phyloP scores from a whole-genome alignment of 2,797 vertebrate genomes.

The Urosaurus nigricauda region DNA sequence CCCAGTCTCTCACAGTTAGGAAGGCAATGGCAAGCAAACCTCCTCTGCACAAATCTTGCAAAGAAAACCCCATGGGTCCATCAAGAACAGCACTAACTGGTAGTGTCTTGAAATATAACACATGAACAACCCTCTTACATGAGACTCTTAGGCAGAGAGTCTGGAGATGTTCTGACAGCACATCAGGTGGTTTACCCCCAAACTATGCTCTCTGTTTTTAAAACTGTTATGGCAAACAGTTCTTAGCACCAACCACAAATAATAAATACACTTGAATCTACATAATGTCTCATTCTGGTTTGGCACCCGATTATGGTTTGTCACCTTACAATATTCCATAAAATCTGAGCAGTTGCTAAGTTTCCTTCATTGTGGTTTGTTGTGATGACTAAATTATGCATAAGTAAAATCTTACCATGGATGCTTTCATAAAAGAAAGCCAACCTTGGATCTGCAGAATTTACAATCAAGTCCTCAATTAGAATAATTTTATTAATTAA shows the following conservation, averaged over 20 bases:
- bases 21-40: too few relatives aligned
- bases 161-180: too few relatives aligned
- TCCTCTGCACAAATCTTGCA: too few relatives aligned
- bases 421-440: neutral
- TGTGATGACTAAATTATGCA: neutral
- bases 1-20: too few relatives aligned
- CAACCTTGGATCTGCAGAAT: neutral
- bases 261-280: neutral
- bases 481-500: too few relatives aligned
- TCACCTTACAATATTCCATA: neutral
- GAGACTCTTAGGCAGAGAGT: neutral
- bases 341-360: neutral
- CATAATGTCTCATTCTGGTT: neutral
- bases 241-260: neutral
- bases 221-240: neutral
- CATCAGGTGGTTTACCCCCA: too few relatives aligned
- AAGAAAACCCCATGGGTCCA: neutral
- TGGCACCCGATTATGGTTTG: neutral
- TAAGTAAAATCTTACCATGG: neutral
- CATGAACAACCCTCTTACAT: neutral
- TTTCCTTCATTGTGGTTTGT: neutral
- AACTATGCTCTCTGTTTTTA: neutral
- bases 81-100: neutral
- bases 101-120: neutral
- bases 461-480: neutral